Conservation (phyloP, 2,113 vertebrate genomes). For the Phalacrocorax carbo region DNA sequence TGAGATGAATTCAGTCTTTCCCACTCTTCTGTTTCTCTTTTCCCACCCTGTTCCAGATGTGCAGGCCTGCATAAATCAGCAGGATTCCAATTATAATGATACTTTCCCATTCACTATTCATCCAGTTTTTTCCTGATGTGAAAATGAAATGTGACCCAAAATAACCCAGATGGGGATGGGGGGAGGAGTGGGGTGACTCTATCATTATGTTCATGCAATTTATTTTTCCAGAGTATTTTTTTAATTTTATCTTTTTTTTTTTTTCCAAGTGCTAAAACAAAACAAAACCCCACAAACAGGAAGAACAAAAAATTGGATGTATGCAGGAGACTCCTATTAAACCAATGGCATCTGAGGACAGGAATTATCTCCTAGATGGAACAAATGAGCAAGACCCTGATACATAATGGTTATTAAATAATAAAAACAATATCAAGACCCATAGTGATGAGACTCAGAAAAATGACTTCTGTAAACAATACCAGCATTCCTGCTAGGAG, state of each 20-base stretch:
- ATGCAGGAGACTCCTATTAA: conserved; percentile 27
- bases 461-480: conserved; percentile 31
- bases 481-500: neutral
- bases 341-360: conserved; percentile 11
- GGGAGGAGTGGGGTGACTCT: neutral
- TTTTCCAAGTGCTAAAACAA: neutral
- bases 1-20: conserved; percentile 34
- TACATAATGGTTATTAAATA: conserved; percentile 4
- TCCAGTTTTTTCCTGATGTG: conserved; percentile 64
- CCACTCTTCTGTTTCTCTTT: conserved; percentile 57
- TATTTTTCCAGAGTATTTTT: conserved; percentile 24
- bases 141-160: conserved; percentile 65
- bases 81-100: conserved; percentile 61
- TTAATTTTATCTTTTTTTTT: neutral
- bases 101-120: conserved; percentile 65
- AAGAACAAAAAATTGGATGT: conserved; percentile 11
- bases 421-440: conserved; percentile 9
- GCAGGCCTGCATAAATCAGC: conserved; percentile 65
- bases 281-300: neutral
- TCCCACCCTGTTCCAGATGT: conserved; percentile 68
- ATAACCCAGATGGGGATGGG: neutral
- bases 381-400: conserved; percentile 10
- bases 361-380: conserved; percentile 22
- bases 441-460: conserved; percentile 6
- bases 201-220: neutral